Percentiles rank a stretch among this genome's conserved stretches.
Conservation (phyloP, 64 coral and sea anemone species). For the Catalaphyllia jardinei region DNA sequence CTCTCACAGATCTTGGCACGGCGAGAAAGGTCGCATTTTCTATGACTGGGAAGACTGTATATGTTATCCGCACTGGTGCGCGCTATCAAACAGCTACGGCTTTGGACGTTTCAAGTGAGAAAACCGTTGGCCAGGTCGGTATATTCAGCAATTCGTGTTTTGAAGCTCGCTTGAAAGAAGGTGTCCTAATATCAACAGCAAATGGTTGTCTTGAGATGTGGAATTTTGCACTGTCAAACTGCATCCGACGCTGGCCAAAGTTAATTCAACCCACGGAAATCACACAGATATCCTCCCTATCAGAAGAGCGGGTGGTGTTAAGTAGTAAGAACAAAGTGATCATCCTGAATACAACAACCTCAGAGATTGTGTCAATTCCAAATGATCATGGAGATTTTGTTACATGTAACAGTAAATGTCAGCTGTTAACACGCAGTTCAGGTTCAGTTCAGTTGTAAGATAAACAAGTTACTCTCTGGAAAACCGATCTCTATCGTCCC, state of each 20-base stretch:
- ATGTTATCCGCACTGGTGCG: too few relatives aligned
- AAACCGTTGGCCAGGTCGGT: too few relatives aligned
- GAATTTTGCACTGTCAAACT: neutral
- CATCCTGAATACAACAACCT: neutral
- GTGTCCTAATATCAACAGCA: neutral
- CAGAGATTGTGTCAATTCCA: neutral
- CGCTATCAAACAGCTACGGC: too few relatives aligned
- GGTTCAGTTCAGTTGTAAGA: neutral
- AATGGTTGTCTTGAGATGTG: neutral
- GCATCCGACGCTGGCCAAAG: neutral
- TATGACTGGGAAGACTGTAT: too few relatives aligned
- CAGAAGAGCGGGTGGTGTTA: neutral
- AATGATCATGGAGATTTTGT: neutral
- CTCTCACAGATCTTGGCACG: too few relatives aligned
- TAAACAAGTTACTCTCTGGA: neutral
- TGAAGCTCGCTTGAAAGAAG: neutral
- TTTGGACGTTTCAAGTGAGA: too few relatives aligned
- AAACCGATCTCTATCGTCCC: neutral
- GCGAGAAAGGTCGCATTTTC: too few relatives aligned
- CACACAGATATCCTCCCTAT: neutral
- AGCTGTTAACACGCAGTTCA: neutral
- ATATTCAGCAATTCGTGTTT: too few relatives aligned
- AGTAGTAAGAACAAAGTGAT: neutral
- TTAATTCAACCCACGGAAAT: neutral
- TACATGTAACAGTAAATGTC: conserved; percentile 20